Evolutionary conservation across 2,888 invertebrate species (phyloP), one percentile per base, ranked within the genome.

Genomic region (Ochropacha duplaris): DNA sequence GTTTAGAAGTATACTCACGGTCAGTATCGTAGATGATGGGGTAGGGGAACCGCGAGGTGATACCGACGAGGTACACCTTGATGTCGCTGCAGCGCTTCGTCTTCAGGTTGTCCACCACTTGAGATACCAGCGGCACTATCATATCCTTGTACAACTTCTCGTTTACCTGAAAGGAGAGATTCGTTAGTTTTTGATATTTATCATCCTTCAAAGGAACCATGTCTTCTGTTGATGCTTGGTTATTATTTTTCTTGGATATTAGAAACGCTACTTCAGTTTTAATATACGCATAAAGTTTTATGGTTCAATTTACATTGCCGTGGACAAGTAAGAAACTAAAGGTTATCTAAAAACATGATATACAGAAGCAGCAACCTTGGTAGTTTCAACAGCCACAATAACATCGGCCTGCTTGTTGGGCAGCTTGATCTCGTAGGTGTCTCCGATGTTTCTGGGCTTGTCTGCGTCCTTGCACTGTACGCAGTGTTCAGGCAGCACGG

Each of bases 381-480:
- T 88, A 12, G 86, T 84, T 72, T 98, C 98, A 11, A 98, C 94
- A 1, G 96, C 93, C 57, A 98, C 92, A 0, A 98, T 90, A 58
- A 98, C 93, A 77, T 98, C 98, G 1, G 97, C 98, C 64, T 96
- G 94, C 62, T 96, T 96, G 62, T 93, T 94, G 0, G 97, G 96
- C 26, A 94, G 78, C 71, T 95, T 95, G 0, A 95, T 90, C 55
- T 94, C 94, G 79, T 95, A 96, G 19, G 83, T 88, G 14, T 96
- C 95, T 0, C 95, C 95, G 0, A 96, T 68, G 4, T 88, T 68
- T 34, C 71, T 70, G 4, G 85, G 85, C 14, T 76, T 72, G 59
- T 93, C 93, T 0, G 86, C 84, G 60, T 94, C 93, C 0, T 80
- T 87, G 71, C 94, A 94, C 77, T 91, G 93, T 76, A 95, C 84